These are phyloP conservation scores for Laspeyria flexula DNA, from an alignment of 2,888 invertebrate species.

Conservation along the genomic window DNA sequence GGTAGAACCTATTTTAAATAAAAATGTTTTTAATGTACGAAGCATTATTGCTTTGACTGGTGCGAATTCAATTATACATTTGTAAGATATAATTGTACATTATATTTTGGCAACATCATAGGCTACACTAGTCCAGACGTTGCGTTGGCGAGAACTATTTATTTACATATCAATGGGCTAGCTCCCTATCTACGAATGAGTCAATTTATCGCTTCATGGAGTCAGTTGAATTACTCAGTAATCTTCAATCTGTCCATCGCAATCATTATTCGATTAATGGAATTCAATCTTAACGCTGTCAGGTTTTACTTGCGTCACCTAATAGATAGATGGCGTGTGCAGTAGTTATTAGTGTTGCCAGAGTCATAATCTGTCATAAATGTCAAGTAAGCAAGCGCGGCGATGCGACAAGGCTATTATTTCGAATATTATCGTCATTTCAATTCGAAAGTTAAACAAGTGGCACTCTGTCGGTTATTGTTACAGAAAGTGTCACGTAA, in stretches of 20 bases:
- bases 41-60: too few species aligned
- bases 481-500: constrained; percentile 73
- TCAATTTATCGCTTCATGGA: constrained; percentile 51
- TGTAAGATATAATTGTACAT: too few species aligned
- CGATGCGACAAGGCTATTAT: constrained; percentile 70
- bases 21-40: too few species aligned
- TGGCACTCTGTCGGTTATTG: constrained; percentile 68
- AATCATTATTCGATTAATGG: constrained; percentile 74
- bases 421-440: constrained; percentile 72
- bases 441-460: constrained; percentile 70
- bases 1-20: too few species aligned
- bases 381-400: constrained; percentile 69
- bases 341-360: constrained; percentile 73
- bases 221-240: constrained; percentile 44
- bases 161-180: too few species aligned
- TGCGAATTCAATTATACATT: too few species aligned
- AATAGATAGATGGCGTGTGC: constrained; percentile 82
- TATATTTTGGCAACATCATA: too few species aligned
- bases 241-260: constrained; percentile 60
- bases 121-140: too few species aligned
- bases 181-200: constrained; percentile 23
- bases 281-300: constrained; percentile 71
- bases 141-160: too few species aligned
- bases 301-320: constrained; percentile 68
- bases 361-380: constrained; percentile 82